These are phyloP conservation scores for Zaprionus tsacasi DNA, from an alignment of 1,140 invertebrate species.

Conservation along the genomic window DNA sequence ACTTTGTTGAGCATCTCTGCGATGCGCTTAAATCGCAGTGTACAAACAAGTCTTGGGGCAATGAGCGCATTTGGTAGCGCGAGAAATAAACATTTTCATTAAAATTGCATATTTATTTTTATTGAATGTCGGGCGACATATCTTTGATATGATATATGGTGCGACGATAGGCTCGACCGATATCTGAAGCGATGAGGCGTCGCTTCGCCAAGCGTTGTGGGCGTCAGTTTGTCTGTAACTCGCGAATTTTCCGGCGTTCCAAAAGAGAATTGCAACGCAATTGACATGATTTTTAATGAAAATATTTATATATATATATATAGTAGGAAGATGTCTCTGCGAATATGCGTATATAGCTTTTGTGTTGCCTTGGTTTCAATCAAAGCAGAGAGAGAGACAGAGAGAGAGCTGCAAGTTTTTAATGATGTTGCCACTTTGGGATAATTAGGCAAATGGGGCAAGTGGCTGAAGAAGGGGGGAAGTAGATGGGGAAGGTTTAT, in stretches of 20 bases:
- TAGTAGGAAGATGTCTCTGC: not conserved
- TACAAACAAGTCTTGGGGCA: slow-evolving; percentile 54
- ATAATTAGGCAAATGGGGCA: slow-evolving; percentile 75
- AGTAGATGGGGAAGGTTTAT: not conserved
- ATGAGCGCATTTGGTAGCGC: slow-evolving; percentile 62
- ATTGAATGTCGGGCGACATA: slow-evolving; percentile 77
- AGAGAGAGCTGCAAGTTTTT: slow-evolving; percentile 60
- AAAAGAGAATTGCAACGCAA: slow-evolving; percentile 57
- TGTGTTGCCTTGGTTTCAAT: slow-evolving; percentile 60
- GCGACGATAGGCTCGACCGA: slow-evolving; percentile 43
- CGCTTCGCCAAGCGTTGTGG: slow-evolving; percentile 25
- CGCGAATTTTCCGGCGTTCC: slow-evolving; percentile 23
- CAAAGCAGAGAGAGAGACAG: slow-evolving; percentile 47
- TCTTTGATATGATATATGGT: slow-evolving; percentile 70
- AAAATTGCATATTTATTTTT: slow-evolving; percentile 68
- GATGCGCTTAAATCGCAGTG: slow-evolving; percentile 5
- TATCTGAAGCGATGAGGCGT: slow-evolving; percentile 9
- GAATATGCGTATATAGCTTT: slow-evolving; percentile 11
- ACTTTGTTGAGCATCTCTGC: slow-evolving; percentile 18
- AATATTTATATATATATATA: slow-evolving; percentile 44
- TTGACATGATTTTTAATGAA: slow-evolving; percentile 71
- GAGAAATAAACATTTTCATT: slow-evolving; percentile 74
- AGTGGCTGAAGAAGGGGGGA: not conserved
- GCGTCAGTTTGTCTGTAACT: slow-evolving; percentile 37
- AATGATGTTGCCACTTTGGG: slow-evolving; percentile 72